Conservation (phyloP, 2,888 invertebrate species). For the Mythimna ferrago region DNA sequence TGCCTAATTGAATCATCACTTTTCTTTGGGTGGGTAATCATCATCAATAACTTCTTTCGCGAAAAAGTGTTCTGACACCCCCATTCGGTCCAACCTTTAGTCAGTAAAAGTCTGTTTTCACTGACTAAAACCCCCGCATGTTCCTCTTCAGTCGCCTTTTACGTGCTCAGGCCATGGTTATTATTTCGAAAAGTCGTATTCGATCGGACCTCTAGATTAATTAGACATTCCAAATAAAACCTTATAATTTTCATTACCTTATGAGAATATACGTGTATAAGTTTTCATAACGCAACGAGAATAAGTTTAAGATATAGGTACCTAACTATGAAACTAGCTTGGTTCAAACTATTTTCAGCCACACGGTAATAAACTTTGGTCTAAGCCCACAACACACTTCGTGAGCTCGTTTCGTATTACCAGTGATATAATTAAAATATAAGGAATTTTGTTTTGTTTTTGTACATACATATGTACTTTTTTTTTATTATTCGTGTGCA, state of each 20-base stretch:
- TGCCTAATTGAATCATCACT: no score
- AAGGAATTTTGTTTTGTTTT: not conserved
- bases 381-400: slow-evolving; percentile 18
- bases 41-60: no score
- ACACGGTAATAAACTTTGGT: slow-evolving; percentile 31
- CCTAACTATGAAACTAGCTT: slow-evolving; percentile 3
- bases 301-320: slow-evolving; percentile 22
- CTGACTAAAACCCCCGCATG: no score
- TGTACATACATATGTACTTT: not conserved
- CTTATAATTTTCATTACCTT: not conserved
- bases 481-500: no score
- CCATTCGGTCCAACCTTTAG: no score
- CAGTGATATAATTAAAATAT: slow-evolving; percentile 1
- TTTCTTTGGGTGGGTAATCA: no score
- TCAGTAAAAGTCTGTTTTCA: no score
- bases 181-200: no score
- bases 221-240: not conserved
- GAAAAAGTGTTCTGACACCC: no score
- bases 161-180: no score
- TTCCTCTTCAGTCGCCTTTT: no score
- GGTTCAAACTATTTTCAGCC: slow-evolving; percentile 30
- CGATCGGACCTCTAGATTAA: no score
- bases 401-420: not conserved
- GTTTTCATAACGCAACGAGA: not conserved
- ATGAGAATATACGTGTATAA: not conserved